These are phyloP conservation scores for Drosophila colorata DNA, from an alignment of 2,888 invertebrate genomes.

Conservation along the genomic window DNA sequence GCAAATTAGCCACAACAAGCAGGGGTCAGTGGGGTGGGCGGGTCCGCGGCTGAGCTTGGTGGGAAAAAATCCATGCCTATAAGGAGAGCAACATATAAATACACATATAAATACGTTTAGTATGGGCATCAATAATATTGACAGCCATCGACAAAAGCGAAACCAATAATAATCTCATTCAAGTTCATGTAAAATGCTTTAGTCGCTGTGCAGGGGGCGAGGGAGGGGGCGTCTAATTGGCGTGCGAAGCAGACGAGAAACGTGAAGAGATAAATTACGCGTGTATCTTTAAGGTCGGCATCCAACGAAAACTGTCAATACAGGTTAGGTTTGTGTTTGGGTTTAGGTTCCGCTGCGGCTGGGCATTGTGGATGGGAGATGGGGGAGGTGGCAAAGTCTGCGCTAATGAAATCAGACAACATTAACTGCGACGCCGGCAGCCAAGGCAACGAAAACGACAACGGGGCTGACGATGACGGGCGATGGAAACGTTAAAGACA, in stretches of 20 bases:
- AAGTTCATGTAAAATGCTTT: constrained; percentile 75
- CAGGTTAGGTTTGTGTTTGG: constrained; percentile 25
- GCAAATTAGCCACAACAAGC: constrained; percentile 75
- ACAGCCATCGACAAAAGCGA: constrained; percentile 52
- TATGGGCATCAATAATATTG: constrained; percentile 71
- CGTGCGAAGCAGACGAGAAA: constrained; percentile 68
- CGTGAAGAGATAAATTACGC: constrained; percentile 69
- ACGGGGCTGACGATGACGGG: constrained; percentile 46
- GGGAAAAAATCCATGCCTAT: constrained; percentile 63
- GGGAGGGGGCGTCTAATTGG: constrained; percentile 52
- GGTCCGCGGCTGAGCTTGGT: constrained; percentile 51
- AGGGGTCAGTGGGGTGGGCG: background rate
- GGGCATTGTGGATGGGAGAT: background rate
- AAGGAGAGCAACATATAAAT: constrained; percentile 54
- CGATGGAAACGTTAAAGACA: constrained; percentile 12
- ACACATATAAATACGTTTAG: constrained; percentile 61
- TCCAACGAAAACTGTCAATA: constrained; percentile 65
- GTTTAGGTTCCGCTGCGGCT: background rate
- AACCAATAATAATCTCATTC: constrained; percentile 77
- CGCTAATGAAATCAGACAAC: constrained; percentile 79
- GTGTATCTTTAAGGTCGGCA: constrained; percentile 59
- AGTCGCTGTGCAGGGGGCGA: constrained; percentile 9
- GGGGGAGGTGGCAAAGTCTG: constrained; percentile 4
- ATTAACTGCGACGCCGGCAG: constrained; percentile 72
- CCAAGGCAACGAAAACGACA: constrained; percentile 30